phyloP scores from a whole-genome alignment of 1,140 invertebrate species.

The Cydia splendana region DNA sequence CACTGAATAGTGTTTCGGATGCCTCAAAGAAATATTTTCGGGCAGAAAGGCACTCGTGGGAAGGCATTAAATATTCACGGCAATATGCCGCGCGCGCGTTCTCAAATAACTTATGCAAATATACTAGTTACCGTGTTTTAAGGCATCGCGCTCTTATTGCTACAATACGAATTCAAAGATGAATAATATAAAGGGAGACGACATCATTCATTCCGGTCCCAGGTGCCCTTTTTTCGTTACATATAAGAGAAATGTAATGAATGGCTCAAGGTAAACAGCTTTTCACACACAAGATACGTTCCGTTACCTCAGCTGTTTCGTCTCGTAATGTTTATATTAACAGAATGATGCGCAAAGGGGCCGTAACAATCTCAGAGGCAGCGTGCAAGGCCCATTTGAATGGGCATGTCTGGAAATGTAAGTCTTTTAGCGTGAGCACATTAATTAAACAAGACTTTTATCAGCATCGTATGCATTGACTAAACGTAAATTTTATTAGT shows the following conservation, averaged over 20 bases:
- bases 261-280: conserved; percentile 37
- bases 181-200: conserved; percentile 36
- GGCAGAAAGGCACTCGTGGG: conserved; percentile 40
- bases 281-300: conserved; percentile 22
- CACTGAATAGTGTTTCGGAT: conserved; percentile 50
- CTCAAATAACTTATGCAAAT: conserved; percentile 66
- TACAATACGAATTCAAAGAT: conserved; percentile 28
- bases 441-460: conserved; percentile 38
- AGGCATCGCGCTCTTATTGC: conserved; percentile 17
- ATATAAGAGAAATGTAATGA: conserved; percentile 46
- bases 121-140: conserved; percentile 41
- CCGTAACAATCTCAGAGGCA: conserved; percentile 8
- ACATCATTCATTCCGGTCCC: conserved; percentile 38
- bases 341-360: conserved; percentile 5
- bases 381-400: not conserved
- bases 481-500: too few species aligned
- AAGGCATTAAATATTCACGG: conserved; percentile 58
- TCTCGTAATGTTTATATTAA: conserved; percentile 31
- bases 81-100: conserved; percentile 44
- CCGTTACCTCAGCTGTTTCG: conserved; percentile 24
- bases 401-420: not conserved
- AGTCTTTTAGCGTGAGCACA: conserved; percentile 32
- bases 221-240: conserved; percentile 44
- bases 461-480: conserved; percentile 39
- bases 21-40: conserved; percentile 55